These are phyloP conservation scores for Ciconia stormi DNA, from an alignment of 2,113 vertebrate species.

Conservation along the genomic window DNA sequence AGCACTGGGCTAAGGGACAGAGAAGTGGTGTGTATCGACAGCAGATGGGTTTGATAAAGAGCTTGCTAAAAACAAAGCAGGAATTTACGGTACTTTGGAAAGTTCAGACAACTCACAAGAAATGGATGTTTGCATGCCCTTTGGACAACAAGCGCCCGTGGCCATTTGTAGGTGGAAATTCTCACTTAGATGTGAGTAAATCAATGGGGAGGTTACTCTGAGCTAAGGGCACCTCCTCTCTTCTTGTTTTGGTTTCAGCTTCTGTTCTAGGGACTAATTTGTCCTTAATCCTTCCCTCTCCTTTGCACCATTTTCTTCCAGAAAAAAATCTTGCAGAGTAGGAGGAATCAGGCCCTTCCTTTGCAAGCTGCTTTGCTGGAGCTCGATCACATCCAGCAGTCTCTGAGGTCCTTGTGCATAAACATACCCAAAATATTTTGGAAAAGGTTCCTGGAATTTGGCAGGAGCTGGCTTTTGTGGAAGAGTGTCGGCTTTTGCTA, in stretches of 20 bases:
- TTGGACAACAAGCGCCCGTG: rapidly evolving
- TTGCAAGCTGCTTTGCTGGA: not conserved
- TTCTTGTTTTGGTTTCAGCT: not conserved
- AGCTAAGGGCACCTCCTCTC: not conserved
- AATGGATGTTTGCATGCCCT: not conserved
- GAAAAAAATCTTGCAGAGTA: not conserved
- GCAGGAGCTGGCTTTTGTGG: not conserved
- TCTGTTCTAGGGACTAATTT: not conserved
- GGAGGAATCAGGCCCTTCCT: not conserved
- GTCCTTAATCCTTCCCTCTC: not conserved
- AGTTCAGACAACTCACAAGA: not conserved
- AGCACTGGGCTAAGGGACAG: not conserved
- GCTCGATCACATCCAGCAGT: not conserved
- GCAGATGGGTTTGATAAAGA: not conserved
- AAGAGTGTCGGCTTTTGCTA: not conserved
- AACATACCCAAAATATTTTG: not conserved
- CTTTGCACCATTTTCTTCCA: not conserved
- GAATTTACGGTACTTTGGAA: not conserved
- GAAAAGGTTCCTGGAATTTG: not conserved
- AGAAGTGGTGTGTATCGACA: not conserved
- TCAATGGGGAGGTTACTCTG: not conserved
- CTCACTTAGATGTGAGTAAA: not conserved
- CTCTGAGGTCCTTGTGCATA: not conserved
- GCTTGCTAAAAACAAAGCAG: not conserved
- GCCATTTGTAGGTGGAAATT: not conserved